Conservation (phyloP, 1,140 invertebrate genomes). For the Mactra quadrangularis region DNA sequence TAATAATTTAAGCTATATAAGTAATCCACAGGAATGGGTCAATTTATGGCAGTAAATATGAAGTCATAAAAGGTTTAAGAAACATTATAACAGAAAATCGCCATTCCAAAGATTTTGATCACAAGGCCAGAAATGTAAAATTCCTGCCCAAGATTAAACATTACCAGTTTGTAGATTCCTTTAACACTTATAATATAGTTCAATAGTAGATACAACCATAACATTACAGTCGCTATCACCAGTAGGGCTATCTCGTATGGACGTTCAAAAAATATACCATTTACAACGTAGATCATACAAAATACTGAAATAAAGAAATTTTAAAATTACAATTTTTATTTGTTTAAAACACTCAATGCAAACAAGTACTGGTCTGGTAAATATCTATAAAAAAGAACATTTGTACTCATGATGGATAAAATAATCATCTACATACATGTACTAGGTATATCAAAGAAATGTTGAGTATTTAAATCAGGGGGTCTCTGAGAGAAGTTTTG, state of each 20-base stretch:
- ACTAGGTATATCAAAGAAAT: too few species aligned
- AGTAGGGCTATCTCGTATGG: conserved; percentile 76
- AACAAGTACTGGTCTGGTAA: background rate
- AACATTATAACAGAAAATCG: too few species aligned
- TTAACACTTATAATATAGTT: conserved; percentile 71
- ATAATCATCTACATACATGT: background rate
- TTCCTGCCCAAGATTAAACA: too few species aligned
- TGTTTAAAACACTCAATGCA: background rate
- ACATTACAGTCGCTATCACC: conserved; percentile 70
- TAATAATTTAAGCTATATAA: too few species aligned
- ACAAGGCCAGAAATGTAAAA: too few species aligned
- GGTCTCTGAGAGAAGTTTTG: too few species aligned
- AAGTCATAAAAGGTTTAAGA: too few species aligned
- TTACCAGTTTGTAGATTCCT: conserved; percentile 74
- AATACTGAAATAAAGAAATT: conserved; percentile 68
- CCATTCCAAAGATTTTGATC: too few species aligned
- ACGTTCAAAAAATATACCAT: conserved; percentile 75
- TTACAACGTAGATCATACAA: conserved; percentile 72
- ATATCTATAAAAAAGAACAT: background rate
- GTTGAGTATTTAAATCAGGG: too few species aligned
- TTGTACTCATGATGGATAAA: background rate
- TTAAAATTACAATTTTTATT: too few species aligned
- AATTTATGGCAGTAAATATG: too few species aligned
- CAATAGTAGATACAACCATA: conserved; percentile 75
- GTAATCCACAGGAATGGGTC: too few species aligned